Base-by-base conservation (phyloP, 2,888 invertebrate genomes). In the Actias luna region DNA sequence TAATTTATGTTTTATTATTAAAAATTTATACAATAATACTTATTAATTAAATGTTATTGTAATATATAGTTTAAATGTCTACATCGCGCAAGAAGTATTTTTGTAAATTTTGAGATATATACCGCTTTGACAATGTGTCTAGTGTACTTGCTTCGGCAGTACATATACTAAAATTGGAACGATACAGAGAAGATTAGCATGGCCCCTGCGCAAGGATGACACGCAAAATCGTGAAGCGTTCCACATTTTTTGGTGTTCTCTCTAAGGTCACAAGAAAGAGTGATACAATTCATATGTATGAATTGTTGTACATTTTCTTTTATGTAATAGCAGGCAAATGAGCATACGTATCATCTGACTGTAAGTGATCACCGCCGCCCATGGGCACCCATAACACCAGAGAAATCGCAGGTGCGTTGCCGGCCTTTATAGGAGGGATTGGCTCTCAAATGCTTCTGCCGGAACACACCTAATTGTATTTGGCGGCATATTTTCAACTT, bases 141-240 rank as follows among this genome's bases (percentile, higher is more conserved):
- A 18, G 0, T 70, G 81, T 82, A 81, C 82, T 81, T 81, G 82
- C 82, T 82, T 82, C 82, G 80, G 82, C 81, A 83, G 82, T 82
- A 82, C 82, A 82, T 82, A 82, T 82, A 82, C 81, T 82, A 82
- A 82, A 82, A 82, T 82, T 82, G 82, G 81, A 82, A 82, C 82
- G 82, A 82, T 82, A 80, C 80, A 80, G 79, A 80, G 80, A 82
- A 81, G 80, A 80, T 81, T 82, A 81, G 81, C 82, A 82, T 83
- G 82, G 82, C 82, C 82, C 82, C 82, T 82, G 82, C 82, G 82
- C 82, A 82, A 82, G 82, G 82, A 82, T 82, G 82, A 82, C 82
- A 82, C 83, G 82, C 80, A 81, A 83, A 81, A 82, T 81, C 80
- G 79, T 80, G 80, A 79, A 79, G 79, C 81, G 81, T 81, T 81